Conservation (phyloP, 2,888 invertebrate genomes). For the Byasa hedistus region DNA sequence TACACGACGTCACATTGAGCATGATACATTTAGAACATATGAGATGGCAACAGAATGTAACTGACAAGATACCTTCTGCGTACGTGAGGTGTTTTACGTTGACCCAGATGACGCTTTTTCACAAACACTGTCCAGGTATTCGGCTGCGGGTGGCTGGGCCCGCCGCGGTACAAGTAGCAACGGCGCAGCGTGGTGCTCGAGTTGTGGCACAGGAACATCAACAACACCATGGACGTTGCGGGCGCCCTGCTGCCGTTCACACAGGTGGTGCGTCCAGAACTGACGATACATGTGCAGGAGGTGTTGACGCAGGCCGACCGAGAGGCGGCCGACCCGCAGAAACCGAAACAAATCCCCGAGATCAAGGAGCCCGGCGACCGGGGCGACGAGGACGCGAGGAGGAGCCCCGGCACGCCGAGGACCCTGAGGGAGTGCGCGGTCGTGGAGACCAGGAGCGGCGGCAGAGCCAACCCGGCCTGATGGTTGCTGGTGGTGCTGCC, state of each 20-base stretch:
- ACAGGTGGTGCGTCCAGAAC: constrained; percentile 69
- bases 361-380: constrained; percentile 59
- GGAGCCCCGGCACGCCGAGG: constrained; percentile 37
- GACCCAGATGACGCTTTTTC: too few species aligned
- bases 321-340: constrained; percentile 40
- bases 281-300: constrained; percentile 70
- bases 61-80: too few species aligned
- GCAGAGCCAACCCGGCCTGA: constrained; percentile 56
- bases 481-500: constrained; percentile 71
- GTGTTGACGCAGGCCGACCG: constrained; percentile 66
- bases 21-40: too few species aligned
- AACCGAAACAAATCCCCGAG: constrained; percentile 56
- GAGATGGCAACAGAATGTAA: too few species aligned
- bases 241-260: constrained; percentile 73
- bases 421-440: constrained; percentile 39
- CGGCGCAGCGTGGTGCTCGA: constrained; percentile 79
- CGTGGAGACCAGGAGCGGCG: constrained; percentile 42
- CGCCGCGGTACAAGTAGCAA: constrained; percentile 83
- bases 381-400: constrained; percentile 37
- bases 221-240: constrained; percentile 78
- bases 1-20: too few species aligned
- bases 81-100: too few species aligned
- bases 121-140: constrained; percentile 73
- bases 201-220: constrained; percentile 78
- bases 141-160: constrained; percentile 85